Evolutionary conservation across 2,797 vertebrate species (phyloP), one percentile per base, ranked within the genome.

Genomic region (Sebastiscus tertius): DNA sequence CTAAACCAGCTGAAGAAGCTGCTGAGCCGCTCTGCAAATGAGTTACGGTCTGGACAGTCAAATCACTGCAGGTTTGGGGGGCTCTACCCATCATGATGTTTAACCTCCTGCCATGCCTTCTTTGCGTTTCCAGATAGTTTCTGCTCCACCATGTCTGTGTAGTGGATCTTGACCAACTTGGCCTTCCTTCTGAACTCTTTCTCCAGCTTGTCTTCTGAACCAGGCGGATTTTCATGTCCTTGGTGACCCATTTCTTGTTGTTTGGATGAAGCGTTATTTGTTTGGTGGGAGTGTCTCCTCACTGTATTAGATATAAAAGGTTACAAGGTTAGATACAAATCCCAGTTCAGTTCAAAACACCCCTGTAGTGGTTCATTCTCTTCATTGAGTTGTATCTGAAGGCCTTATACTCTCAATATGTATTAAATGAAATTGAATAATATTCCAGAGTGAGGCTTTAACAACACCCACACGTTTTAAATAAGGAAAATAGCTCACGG

Each of bases 381-480:
- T 63, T 63, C 39, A 16, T 63, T 24, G 33, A 63, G 61, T 9
- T 59, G 8, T 31, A 72, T 77, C 10, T 80, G 33, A 64, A 67
- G 18, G 31, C 4, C 31, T 29, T 56, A 26, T 68, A 66, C 24
- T 4, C 11, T 86, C 16, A 24, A 69, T 75, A 72, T 66, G 73
- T 55, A 60, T 64, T 71, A 39, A 55, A 77, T 74, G 46, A 77
- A 79, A 72, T 61, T 71, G 33, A 55, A 77, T 74, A 39, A 77
- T 77, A 72, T 80, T 73, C 62, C 26, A 82, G 67, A 79, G 81
- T 42, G 55, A 72, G 31, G 71, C 65, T 83, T 80, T 63, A 80
- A 7, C 73, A 68, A 88, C 89, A 71, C 88, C 90, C 83, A 93
- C 90, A 85, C 62, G 3, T 79, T 78, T 87, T 87, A 82, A 87